Conservation (phyloP, 2,888 invertebrate species). For the Tolmerus cingulatus region DNA sequence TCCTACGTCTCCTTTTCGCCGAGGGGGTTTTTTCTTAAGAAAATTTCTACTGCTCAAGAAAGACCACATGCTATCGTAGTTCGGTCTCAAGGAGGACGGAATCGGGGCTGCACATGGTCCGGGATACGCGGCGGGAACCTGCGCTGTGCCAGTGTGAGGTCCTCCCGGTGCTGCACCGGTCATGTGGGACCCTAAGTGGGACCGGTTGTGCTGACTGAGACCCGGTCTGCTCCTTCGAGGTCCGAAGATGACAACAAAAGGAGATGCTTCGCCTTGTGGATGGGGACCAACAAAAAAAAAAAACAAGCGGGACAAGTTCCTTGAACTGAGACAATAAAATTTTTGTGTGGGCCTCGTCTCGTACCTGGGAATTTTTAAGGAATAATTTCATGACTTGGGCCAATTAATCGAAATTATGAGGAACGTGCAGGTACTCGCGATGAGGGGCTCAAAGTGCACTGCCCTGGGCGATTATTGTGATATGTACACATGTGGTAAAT, state of each 20-base stretch:
- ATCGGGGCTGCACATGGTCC: neutral
- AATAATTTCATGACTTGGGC: neutral
- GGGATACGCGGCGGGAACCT: neutral
- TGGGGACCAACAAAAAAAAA: neutral
- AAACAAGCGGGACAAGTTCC: neutral
- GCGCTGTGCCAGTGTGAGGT: conserved; percentile 17
- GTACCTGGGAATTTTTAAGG: neutral
- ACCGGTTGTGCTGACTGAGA: neutral
- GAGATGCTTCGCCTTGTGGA: neutral
- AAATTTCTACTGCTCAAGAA: neutral
- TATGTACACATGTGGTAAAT: neutral
- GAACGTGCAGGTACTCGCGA: neutral
- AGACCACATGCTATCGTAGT: neutral
- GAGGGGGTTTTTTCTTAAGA: neutral
- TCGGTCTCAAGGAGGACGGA: neutral
- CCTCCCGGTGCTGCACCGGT: neutral
- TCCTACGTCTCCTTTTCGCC: neutral
- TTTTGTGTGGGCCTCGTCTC: neutral
- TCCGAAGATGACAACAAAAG: neutral
- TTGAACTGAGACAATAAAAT: neutral
- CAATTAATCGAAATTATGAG: neutral
- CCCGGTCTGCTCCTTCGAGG: neutral
- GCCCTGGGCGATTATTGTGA: neutral
- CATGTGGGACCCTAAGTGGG: neutral
- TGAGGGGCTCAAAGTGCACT: neutral